phyloP scores from a whole-genome alignment of 2,888 invertebrate species.

The Deilephila elpenor region DNA sequence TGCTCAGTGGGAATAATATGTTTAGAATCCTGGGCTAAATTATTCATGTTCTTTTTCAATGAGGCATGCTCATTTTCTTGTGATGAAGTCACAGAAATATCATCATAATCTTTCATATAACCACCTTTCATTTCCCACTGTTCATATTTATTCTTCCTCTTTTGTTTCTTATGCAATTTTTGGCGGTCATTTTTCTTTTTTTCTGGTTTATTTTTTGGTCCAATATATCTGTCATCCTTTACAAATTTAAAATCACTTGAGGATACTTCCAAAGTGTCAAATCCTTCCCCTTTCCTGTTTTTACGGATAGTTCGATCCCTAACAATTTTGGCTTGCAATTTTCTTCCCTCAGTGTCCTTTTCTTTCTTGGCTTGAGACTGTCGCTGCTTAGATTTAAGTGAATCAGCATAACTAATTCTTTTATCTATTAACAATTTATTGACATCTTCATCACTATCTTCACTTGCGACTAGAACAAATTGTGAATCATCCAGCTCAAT shows the following conservation, averaged over 20 bases:
- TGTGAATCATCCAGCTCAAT: slow-evolving; percentile 36
- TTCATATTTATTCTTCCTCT: slow-evolving; percentile 74
- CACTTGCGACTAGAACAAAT: slow-evolving; percentile 33
- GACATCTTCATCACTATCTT: slow-evolving; percentile 33
- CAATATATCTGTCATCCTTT: slow-evolving; percentile 73
- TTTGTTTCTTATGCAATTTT: slow-evolving; percentile 72
- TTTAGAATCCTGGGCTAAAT: neutral
- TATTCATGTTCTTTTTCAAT: slow-evolving; percentile 48
- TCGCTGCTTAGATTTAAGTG: slow-evolving; percentile 58
- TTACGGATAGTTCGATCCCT: slow-evolving; percentile 67
- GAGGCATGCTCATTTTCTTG: slow-evolving; percentile 56
- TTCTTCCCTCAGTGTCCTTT: slow-evolving; percentile 47
- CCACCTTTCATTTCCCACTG: slow-evolving; percentile 79
- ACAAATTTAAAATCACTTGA: slow-evolving; percentile 69
- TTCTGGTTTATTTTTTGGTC: slow-evolving; percentile 63
- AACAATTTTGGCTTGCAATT: slow-evolving; percentile 68
- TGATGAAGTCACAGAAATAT: slow-evolving; percentile 59
- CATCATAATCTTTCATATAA: slow-evolving; percentile 72
- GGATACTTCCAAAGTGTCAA: slow-evolving; percentile 46
- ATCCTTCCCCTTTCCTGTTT: slow-evolving; percentile 46
- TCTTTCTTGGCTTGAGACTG: slow-evolving; percentile 38
- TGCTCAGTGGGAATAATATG: neutral
- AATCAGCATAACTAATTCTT: slow-evolving; percentile 71
- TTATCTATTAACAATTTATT: slow-evolving; percentile 39
- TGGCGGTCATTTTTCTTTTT: slow-evolving; percentile 70